phyloP scores from a whole-genome alignment of 1,140 invertebrate genomes.

The Trissolcus basalis region DNA sequence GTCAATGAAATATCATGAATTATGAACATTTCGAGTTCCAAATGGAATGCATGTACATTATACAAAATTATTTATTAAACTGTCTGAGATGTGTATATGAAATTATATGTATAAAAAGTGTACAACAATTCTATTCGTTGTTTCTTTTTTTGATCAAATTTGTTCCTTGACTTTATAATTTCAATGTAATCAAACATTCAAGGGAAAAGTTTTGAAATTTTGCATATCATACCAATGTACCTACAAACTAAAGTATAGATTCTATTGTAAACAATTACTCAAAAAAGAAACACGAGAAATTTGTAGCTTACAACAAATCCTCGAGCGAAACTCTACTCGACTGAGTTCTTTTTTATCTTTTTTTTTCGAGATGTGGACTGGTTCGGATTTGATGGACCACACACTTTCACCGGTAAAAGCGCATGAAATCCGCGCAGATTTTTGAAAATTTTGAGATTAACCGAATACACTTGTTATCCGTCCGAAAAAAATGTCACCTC shows the following conservation, averaged over 20 bases:
- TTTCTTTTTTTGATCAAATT: not conserved
- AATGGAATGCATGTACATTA: not conserved
- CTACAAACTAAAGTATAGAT: not conserved
- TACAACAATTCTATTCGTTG: not conserved
- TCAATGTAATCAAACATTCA: too few species aligned
- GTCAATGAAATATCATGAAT: not conserved
- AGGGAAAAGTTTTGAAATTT: too few species aligned
- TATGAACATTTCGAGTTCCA: not conserved
- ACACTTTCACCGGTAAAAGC: conserved; percentile 53
- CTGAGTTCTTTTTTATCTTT: conserved; percentile 17
- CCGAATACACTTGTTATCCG: not conserved
- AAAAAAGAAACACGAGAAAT: conserved; percentile 7
- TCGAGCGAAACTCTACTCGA: conserved; percentile 35
- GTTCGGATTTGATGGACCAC: conserved; percentile 41
- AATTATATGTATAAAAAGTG: conserved; percentile 6
- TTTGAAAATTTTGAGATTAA: conserved; percentile 45
- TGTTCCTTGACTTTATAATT: not conserved
- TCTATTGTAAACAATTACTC: not conserved
- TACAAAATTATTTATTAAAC: not conserved
- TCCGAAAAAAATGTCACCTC: not conserved
- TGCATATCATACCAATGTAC: too few species aligned
- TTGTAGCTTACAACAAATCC: conserved; percentile 21
- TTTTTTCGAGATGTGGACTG: conserved; percentile 31
- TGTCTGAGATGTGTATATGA: not conserved
- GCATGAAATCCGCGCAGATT: conserved; percentile 18